Conservation (phyloP, 2,113 vertebrate genomes). For the Martes martes region DNA sequence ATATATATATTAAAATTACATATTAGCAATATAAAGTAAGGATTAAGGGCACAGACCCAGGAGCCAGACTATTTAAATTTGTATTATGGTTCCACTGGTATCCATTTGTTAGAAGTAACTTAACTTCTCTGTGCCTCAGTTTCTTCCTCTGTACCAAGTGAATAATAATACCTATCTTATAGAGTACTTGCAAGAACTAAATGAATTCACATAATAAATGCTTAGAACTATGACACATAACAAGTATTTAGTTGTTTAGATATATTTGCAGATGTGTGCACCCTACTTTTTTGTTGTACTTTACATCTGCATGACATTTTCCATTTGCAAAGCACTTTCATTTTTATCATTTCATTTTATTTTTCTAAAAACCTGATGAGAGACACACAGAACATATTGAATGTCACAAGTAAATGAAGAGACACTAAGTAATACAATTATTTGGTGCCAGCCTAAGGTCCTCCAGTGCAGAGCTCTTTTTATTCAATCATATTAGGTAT, state of each 20-base stretch:
- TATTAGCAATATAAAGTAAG: neutral
- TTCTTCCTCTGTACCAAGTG: neutral
- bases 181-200: neutral
- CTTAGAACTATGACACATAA: neutral
- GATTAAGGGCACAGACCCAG: neutral
- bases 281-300: neutral
- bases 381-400: neutral
- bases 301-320: neutral
- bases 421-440: neutral
- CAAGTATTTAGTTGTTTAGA: neutral
- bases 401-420: neutral
- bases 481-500: neutral
- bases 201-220: neutral
- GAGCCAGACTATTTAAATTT: neutral
- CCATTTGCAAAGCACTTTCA: neutral
- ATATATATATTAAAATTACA: neutral
- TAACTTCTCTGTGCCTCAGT: neutral
- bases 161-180: neutral
- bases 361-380: neutral
- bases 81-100: neutral
- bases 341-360: conserved; percentile 24
- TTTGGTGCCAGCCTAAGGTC: neutral
- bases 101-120: neutral
- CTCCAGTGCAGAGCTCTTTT: neutral
- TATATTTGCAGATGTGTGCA: neutral